Evolutionary conservation across 2,888 invertebrate genomes (phyloP).

Genomic region (Microchrysa polita): DNA sequence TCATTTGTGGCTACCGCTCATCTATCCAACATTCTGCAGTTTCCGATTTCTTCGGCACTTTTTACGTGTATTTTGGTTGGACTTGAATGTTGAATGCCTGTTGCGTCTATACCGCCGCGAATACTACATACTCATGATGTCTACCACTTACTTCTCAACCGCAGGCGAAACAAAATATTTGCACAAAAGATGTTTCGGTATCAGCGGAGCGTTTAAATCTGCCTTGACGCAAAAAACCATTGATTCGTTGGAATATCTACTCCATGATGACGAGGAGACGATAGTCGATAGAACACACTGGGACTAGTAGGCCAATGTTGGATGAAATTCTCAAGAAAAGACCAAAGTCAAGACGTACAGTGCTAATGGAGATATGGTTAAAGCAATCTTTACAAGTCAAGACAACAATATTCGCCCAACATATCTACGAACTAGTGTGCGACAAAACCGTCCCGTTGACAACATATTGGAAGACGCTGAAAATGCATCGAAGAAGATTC

Average conservation of each 20-base stretch:
- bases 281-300: neutral
- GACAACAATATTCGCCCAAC: too few species aligned
- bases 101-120: too few species aligned
- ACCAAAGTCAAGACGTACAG: too few species aligned
- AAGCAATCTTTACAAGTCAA: too few species aligned
- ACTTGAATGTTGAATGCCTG: neutral
- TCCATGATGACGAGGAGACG: conserved; percentile 18
- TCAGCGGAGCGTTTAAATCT: conserved; percentile 7
- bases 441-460: conserved; percentile 13
- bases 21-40: conserved; percentile 18
- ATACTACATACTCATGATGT: too few species aligned
- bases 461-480: conserved; percentile 5
- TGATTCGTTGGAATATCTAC: conserved; percentile 12
- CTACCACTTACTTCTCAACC: neutral
- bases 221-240: conserved; percentile 14
- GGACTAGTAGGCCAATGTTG: too few species aligned
- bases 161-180: conserved; percentile 23
- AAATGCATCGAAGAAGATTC: conserved; percentile 28
- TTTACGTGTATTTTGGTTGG: conserved; percentile 5
- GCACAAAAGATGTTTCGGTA: neutral
- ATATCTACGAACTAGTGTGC: too few species aligned
- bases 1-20: too few species aligned
- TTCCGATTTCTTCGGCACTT: conserved; percentile 16
- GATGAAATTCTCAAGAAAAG: too few species aligned
- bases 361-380: too few species aligned